Evolutionary conservation across 2,888 invertebrate genomes (phyloP).

Genomic region (Dioctria linearis): DNA sequence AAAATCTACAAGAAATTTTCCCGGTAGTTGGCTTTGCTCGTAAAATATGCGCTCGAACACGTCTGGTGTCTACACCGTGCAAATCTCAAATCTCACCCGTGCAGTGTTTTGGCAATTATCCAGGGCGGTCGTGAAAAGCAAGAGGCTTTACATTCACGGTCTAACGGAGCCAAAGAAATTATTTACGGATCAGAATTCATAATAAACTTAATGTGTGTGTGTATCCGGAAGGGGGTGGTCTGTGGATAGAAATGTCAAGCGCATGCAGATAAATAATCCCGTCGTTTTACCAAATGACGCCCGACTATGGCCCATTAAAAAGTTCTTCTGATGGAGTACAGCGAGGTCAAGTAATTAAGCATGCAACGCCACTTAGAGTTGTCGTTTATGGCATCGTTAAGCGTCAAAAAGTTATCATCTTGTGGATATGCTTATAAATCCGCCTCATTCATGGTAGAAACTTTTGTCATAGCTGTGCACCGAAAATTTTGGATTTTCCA

Average conservation of each 20-base stretch:
- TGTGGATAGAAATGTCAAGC: neutral
- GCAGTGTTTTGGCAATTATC: neutral
- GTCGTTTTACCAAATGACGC: neutral
- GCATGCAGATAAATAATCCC: neutral
- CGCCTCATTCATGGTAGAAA: neutral
- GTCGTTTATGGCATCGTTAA: neutral
- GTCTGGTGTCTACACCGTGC: neutral
- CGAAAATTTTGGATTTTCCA: neutral
- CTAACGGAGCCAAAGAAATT: too few species aligned
- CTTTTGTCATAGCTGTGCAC: neutral
- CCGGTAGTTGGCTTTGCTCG: neutral
- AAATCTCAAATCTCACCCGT: neutral
- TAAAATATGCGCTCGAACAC: neutral
- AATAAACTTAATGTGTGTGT: too few species aligned
- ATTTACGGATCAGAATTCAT: too few species aligned
- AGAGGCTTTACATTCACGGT: too few species aligned
- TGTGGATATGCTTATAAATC: neutral
- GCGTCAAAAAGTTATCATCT: neutral
- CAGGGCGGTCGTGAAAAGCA: neutral
- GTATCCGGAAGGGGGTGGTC: too few species aligned
- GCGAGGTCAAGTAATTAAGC: neutral
- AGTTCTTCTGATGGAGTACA: neutral
- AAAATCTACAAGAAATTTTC: too few species aligned
- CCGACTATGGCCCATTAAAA: neutral
- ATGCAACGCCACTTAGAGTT: neutral